Evolutionary conservation across 1,140 invertebrate species (phyloP).

Genomic region (Drosophila bocqueti): DNA sequence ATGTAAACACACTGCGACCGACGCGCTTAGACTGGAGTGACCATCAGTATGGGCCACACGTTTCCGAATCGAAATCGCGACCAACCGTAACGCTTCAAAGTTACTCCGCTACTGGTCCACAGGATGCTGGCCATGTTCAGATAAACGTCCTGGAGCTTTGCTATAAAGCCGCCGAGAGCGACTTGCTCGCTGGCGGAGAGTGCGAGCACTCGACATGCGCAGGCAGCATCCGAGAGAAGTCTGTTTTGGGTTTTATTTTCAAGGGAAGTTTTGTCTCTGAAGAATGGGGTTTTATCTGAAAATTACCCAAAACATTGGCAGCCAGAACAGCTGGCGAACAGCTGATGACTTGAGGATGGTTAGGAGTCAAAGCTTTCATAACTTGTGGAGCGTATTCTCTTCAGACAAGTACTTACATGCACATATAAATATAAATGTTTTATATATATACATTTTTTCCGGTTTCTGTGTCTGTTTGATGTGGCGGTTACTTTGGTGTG

Average conservation of each 20-base stretch:
- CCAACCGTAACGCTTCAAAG: constrained; percentile 75
- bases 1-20: constrained; percentile 54
- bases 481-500: constrained; percentile 33
- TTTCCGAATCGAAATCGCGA: constrained; percentile 38
- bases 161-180: constrained; percentile 57
- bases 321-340: constrained; percentile 51
- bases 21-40: constrained; percentile 16
- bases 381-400: constrained; percentile 46
- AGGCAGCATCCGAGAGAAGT: constrained; percentile 58
- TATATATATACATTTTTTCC: constrained; percentile 16
- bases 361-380: constrained; percentile 52
- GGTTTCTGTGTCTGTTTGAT: constrained; percentile 34
- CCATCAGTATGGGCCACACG: neutral
- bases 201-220: constrained; percentile 48
- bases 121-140: constrained; percentile 47
- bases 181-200: neutral
- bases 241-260: constrained; percentile 60
- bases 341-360: constrained; percentile 49
- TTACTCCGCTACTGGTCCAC: constrained; percentile 74
- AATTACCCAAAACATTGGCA: constrained; percentile 73
- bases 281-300: constrained; percentile 6
- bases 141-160: constrained; percentile 65
- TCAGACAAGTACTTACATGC: neutral
- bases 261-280: constrained; percentile 29
- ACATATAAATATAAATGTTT: constrained; percentile 4